Base-by-base conservation (phyloP, 2,113 vertebrate species). In the Epinephelus fuscoguttatus region DNA sequence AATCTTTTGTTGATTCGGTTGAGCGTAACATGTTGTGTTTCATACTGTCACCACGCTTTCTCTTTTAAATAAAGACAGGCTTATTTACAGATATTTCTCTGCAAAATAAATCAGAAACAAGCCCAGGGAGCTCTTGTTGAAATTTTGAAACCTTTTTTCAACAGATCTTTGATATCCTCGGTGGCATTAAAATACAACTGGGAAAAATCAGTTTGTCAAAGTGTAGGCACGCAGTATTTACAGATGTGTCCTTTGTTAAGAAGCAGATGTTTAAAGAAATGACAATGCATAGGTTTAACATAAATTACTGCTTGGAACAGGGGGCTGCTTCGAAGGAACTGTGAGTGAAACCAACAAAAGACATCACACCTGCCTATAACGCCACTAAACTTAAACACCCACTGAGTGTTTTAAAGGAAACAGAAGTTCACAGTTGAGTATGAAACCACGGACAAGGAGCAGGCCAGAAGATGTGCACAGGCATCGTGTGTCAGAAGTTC, bases 1-100 rank as follows among this genome's bases (percentile, higher is more conserved):
- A 81, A 90, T 90, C 88, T 80, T 82, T 75, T 81, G 70, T 83
- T 81, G 68, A 70, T 88, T 84, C 76, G 63, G 52, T 55, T 56
- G 78, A 88, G 81, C 23, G 15, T 76, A 50, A 81, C 50, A n/a
- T 88, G 77, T 63, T 61, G 73, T 61, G 69, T 90, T 85, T 84
- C 50, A 69, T 82, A 70, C 82, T 45, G 75, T 71, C 21, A 53
- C 56, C 60, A n/a, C 68, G 57, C 59, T 60, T 81, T 77, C 69
- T 30, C 52, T 84, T 59, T 83, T n/a, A 82, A 78, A 86, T 78
- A 74, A 68, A 76, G 21, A 33, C 55, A 21, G 47, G 7, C 7
- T 77, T 40, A 37, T 72, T 78, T 9, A 60, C 66, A 64, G 66
- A 80, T 50, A 37, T 78, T 85, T 61, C 63, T 21, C 21, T 42